Evolutionary conservation across 1,140 invertebrate genomes (phyloP), one percentile per base, ranked within the genome.

Genomic region (Linepithema humile): DNA sequence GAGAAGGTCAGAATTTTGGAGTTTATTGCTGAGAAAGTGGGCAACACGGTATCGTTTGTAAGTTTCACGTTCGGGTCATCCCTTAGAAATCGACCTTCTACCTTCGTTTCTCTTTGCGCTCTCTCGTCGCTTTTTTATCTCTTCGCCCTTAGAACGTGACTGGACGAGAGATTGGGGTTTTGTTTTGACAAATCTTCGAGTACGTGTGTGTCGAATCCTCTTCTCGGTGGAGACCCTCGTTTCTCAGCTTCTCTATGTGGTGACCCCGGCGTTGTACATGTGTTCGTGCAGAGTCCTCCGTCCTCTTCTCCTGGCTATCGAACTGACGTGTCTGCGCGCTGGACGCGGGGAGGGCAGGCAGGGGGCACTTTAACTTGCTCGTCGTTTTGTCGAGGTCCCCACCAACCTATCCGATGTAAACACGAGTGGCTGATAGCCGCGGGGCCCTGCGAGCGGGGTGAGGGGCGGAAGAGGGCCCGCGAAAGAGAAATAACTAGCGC

Each of bases 351-450:
- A 45, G 67, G n/a, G 50, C 29, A 26, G 72, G 38, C 65, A 48
- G 72, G 75, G 87, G 29, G 20, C 83, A 85, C 80, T 69, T 84
- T 57, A 83, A 85, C 85, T 89, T 83, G 73, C 73, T 90, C 77
- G 80, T 90, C 85, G 83, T 85, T 87, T 90, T 88, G 85, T 89
- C 78, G 72, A 84, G n/a, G 67, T 59, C 83, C 85, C 85, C 89
- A 85, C 84, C 82, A 84, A 53, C 35, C 83, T 78, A 83, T 65
- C 78, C 86, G 90, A 91, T 92, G 90, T 93, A 92, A 92, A 92
- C 91, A 92, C 92, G 90, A 92, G 91, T 93, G 92, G 92, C 92
- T 91, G 92, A 92, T 93, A 93, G 88, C 90, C 85, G 80, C 83
- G 86, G 88, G 90, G 90, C 91, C 87, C 88, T 53, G 85, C 67